Conservation (phyloP, 1,140 invertebrate species). For the Atta cephalotes region DNA sequence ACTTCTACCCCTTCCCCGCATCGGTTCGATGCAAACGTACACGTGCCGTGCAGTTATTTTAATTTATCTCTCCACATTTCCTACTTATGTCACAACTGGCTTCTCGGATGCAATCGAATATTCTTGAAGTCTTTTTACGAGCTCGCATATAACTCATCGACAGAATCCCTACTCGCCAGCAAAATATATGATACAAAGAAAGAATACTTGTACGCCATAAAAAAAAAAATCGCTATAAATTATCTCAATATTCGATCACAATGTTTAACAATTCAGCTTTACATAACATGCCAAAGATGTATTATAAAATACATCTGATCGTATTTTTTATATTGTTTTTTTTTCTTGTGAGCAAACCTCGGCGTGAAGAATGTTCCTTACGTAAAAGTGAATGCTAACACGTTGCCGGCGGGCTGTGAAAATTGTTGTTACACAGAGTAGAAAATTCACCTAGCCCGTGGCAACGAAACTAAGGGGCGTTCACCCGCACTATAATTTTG, state of each 20-base stretch:
- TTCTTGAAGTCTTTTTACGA: slow-evolving; percentile 40
- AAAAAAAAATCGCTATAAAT: slow-evolving; percentile 30
- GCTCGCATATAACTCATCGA: slow-evolving; percentile 27
- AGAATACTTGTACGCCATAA: neutral
- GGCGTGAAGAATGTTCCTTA: slow-evolving; percentile 30
- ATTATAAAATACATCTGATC: neutral
- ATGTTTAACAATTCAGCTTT: slow-evolving; percentile 23
- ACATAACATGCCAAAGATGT: neutral
- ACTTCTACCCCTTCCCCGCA: slow-evolving; percentile 30
- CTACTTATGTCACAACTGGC: slow-evolving; percentile 52
- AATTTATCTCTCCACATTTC: slow-evolving; percentile 58
- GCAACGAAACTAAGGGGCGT: neutral
- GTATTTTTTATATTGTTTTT: neutral
- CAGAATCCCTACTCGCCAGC: slow-evolving; percentile 24
- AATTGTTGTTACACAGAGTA: slow-evolving; percentile 16
- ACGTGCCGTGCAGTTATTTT: slow-evolving; percentile 47
- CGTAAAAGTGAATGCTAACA: slow-evolving; percentile 18
- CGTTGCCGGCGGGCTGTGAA: neutral
- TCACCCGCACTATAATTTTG: slow-evolving; percentile 42
- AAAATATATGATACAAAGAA: neutral
- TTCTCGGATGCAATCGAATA: slow-evolving; percentile 44
- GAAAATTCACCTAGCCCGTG: slow-evolving; percentile 11
- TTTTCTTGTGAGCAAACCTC: neutral
- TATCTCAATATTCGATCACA: slow-evolving; percentile 26
- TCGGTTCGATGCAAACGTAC: slow-evolving; percentile 16